Evolutionary conservation across 2,888 invertebrate genomes (phyloP).

Genomic region (Chaetogeoica ovagalla): DNA sequence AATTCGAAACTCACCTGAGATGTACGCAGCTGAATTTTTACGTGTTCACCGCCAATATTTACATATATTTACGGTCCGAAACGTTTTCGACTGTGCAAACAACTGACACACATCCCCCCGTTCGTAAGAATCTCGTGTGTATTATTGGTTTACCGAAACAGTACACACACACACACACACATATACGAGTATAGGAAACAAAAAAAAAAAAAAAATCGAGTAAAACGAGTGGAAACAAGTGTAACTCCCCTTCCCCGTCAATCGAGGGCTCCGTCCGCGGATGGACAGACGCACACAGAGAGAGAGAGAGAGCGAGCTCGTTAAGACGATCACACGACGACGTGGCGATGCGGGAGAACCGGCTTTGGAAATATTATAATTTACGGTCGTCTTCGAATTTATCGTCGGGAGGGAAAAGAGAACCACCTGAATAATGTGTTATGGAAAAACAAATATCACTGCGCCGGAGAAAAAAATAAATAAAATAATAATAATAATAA

Average conservation of each 20-base stretch:
- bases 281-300: too few relatives aligned
- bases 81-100: conserved; percentile 42
- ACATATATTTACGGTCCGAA: conserved; percentile 48
- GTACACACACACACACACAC: background rate
- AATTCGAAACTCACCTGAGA: conserved; percentile 49
- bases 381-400: conserved; percentile 13
- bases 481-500: too few relatives aligned
- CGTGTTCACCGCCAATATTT: conserved; percentile 49
- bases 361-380: conserved; percentile 46
- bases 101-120: background rate
- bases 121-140: conserved; percentile 30
- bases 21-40: conserved; percentile 12
- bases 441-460: conserved; percentile 31
- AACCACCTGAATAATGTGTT: conserved; percentile 34
- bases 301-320: conserved; percentile 24
- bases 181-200: too few relatives aligned
- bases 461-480: too few relatives aligned
- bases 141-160: conserved; percentile 42
- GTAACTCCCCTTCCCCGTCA: too few relatives aligned
- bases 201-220: background rate
- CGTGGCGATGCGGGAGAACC: conserved; percentile 17
- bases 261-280: too few relatives aligned
- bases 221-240: conserved; percentile 47
- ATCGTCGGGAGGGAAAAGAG: background rate
- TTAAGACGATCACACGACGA: conserved; percentile 34